Conservation (phyloP, 1,140 invertebrate genomes). For the Drosophila sturtevanti region DNA sequence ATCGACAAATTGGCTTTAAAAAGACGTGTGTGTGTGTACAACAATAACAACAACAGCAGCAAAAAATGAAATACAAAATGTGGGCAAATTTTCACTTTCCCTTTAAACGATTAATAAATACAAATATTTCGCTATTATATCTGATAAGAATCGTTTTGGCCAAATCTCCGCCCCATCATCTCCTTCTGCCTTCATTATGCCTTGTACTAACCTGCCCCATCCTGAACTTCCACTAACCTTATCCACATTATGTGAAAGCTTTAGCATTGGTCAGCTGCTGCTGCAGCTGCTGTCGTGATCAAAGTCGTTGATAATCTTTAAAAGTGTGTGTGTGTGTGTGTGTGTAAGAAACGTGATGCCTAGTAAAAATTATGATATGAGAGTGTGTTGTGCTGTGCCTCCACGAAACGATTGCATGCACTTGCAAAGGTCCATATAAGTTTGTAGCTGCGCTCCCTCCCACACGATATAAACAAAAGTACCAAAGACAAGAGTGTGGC, state of each 20-base stretch:
- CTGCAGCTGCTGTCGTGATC: conserved; percentile 52
- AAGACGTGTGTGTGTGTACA: neutral
- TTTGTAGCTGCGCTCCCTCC: conserved; percentile 46
- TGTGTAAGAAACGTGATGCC: conserved; percentile 53
- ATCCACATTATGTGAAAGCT: conserved; percentile 55
- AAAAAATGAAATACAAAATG: neutral
- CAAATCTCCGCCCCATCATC: neutral
- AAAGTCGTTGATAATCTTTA: conserved; percentile 68
- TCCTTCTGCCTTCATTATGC: neutral
- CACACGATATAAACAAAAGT: conserved; percentile 53
- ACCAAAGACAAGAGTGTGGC: neutral
- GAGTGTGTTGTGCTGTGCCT: conserved; percentile 16
- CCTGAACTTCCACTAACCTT: no score
- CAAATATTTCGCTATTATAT: conserved; percentile 49
- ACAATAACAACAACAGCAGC: no score
- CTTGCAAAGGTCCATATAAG: conserved; percentile 48
- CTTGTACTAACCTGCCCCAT: no score
- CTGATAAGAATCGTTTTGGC: conserved; percentile 36
- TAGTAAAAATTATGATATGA: conserved; percentile 66
- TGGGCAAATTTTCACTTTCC: conserved; percentile 35
- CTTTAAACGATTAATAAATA: conserved; percentile 1
- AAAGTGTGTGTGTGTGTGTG: conserved; percentile 12
- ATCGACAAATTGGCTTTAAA: conserved; percentile 27
- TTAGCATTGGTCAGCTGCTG: conserved; percentile 14
- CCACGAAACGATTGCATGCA: conserved; percentile 52